Evolutionary conservation across 2,888 invertebrate genomes (phyloP), one percentile per base, ranked within the genome.

Genomic region (Phorcus lineatus): DNA sequence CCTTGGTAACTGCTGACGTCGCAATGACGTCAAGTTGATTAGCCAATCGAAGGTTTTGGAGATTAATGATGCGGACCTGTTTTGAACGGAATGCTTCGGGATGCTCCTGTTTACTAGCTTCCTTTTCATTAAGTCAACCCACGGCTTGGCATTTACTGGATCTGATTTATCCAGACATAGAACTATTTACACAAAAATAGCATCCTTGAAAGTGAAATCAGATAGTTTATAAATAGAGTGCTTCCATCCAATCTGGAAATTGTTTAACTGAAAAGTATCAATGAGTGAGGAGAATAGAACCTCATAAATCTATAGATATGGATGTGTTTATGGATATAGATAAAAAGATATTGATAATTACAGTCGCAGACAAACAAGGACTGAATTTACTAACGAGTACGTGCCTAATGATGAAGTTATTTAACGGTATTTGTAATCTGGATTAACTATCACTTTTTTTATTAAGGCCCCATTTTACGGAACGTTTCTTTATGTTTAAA

Each of bases 81-180:
- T 62, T 62, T 62, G 62, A 62, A 28, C 28, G 28, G 24, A 62
- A 28, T 28, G 24, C 62, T 62, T 28, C 22, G 24, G 28, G 62
- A 62, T 28, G 62, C 62, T 28, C 28, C 24, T 62, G 62, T 62
- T 62, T 62, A 62, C 62, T 13, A 62, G 9, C 24, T 62, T 16
- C 62, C 62, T 62, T 24, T 62, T 62, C 62, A 62, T 62, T 62
- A 62, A 62, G 13, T 62, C 62, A 24, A 17, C 62, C 62, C 62
- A 62, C 62, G 62, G 24, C 13, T 62, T 62, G 16, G 28, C 17
- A 4, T 16, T 28, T 24, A 62, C 24, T 62, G 28, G 62, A 16
- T 62, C 47, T 13, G 47, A 47, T 6, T 9, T 47, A 11, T 62
- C 62, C 16, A 22, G 62, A 62, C 62, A 28, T 17, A 17, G 62